Conservation (phyloP, 2,797 vertebrate genomes). For the Anniella stebbinsi region DNA sequence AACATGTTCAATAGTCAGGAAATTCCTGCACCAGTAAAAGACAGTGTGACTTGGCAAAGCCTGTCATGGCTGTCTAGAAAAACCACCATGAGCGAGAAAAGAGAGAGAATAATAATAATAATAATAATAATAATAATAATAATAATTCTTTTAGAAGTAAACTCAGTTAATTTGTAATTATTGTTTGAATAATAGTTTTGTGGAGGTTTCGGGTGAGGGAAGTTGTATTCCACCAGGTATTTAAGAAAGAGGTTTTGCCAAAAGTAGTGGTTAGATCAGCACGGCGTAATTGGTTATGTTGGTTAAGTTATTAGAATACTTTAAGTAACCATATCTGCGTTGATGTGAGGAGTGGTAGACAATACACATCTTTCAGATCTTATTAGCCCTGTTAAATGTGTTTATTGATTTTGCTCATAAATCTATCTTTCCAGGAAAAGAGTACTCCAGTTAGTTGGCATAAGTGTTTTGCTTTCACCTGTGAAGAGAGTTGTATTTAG, state of each 20-base stretch:
- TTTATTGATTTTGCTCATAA: neutral
- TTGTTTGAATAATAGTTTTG: no score
- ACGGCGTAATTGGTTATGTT: neutral
- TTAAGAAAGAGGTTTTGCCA: neutral
- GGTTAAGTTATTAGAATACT: neutral
- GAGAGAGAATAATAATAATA: no score
- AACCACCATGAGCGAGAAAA: no score
- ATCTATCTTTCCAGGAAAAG: conserved; percentile 1
- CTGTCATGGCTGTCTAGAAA: no score
- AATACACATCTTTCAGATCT: neutral
- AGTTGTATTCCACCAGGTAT: neutral
- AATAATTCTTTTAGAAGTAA: no score
- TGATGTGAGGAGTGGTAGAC: neutral
- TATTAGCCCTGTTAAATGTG: neutral
- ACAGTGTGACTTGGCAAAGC: no score
- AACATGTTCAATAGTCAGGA: no score
- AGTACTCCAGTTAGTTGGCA: neutral
- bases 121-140: no score
- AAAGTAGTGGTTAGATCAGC: neutral
- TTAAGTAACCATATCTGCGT: neutral
- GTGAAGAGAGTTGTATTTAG: conserved; percentile 8
- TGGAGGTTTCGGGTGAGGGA: neutral
- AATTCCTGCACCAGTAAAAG: no score
- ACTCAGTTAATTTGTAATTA: no score
- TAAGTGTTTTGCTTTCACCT: conserved; percentile 1